A percentile compares a stretch with the other conserved stretches of the same genome.
These are phyloP conservation scores for Mobula birostris DNA, from an alignment of 2,113 vertebrate genomes.

Conservation along the genomic window DNA sequence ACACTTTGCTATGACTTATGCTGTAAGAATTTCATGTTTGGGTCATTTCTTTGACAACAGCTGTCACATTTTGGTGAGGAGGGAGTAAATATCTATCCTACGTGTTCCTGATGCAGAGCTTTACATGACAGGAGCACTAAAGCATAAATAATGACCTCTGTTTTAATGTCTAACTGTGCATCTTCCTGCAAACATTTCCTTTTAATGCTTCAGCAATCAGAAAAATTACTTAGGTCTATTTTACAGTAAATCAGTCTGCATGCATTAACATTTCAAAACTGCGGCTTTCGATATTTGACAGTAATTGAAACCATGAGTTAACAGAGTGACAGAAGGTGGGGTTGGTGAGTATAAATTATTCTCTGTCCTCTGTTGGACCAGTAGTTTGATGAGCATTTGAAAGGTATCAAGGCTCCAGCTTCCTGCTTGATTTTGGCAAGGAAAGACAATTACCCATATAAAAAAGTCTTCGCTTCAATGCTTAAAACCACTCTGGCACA, in stretches of 20 bases:
- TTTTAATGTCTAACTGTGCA: neutral
- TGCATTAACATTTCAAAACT: neutral
- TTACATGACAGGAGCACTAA: neutral
- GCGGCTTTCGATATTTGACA: neutral
- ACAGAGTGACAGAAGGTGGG: neutral
- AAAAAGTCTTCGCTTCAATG: no score
- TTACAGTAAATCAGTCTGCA: neutral
- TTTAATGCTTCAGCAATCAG: conserved; percentile 2
- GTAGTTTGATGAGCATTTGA: neutral
- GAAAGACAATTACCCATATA: neutral
- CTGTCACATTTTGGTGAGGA: neutral
- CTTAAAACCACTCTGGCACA: neutral
- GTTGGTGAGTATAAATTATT: neutral
- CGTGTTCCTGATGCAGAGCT: neutral
- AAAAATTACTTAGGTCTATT: neutral
- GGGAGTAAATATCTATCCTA: neutral
- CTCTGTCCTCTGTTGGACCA: neutral
- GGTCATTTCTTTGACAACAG: neutral
- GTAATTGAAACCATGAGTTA: neutral
- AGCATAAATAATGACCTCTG: neutral
- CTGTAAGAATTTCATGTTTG: neutral
- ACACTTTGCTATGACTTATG: neutral
- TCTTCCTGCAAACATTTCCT: neutral
- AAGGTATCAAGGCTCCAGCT: neutral
- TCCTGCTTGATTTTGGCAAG: neutral